phyloP scores from a whole-genome alignment of 1,140 invertebrate genomes.

The Drosophila sproati region DNA sequence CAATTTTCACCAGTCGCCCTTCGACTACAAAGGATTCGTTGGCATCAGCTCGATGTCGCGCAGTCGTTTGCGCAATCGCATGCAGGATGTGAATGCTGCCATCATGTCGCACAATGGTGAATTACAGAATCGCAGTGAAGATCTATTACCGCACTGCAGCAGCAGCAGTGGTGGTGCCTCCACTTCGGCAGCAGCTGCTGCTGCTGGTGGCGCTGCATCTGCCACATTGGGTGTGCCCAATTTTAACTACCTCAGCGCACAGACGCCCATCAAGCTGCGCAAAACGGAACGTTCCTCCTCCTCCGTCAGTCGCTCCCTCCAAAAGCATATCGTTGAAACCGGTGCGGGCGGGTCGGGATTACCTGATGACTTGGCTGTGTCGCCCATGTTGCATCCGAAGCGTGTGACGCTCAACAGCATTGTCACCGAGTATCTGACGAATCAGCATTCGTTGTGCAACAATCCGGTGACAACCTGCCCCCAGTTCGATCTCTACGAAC shows the following conservation, averaged over 20 bases:
- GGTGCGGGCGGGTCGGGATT: conserved; percentile 31
- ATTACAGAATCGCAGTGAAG: conserved; percentile 44
- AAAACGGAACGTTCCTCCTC: conserved; percentile 54
- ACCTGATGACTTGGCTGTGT: conserved; percentile 36
- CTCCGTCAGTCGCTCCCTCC: conserved; percentile 86
- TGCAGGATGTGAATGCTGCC: conserved; percentile 77
- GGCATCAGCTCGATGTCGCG: conserved; percentile 57
- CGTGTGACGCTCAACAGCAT: conserved; percentile 94
- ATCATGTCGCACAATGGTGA: conserved; percentile 57
- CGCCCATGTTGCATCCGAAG: conserved; percentile 75
- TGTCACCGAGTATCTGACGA: conserved; percentile 97
- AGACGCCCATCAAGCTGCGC: conserved; percentile 68
- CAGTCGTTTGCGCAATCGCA: conserved; percentile 70
- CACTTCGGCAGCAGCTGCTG: not conserved
- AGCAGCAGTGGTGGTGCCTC: not conserved
- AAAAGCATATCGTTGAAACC: conserved; percentile 87
- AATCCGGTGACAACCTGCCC: conserved; percentile 96
- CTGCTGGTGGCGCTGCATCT: not conserved
- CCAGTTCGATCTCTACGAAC: conserved; percentile 94
- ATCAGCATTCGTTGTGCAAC: conserved; percentile 97
- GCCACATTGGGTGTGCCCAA: conserved; percentile 40
- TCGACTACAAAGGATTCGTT: conserved; percentile 85
- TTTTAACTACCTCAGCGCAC: conserved; percentile 47
- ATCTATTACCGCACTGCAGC: conserved; percentile 26
- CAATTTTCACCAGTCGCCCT: conserved; percentile 85